A percentile compares a stretch with the other conserved stretches of the same genome.
These are phyloP conservation scores for Hyalella azteca DNA, from an alignment of 2,888 invertebrate genomes.

Conservation along the genomic window DNA sequence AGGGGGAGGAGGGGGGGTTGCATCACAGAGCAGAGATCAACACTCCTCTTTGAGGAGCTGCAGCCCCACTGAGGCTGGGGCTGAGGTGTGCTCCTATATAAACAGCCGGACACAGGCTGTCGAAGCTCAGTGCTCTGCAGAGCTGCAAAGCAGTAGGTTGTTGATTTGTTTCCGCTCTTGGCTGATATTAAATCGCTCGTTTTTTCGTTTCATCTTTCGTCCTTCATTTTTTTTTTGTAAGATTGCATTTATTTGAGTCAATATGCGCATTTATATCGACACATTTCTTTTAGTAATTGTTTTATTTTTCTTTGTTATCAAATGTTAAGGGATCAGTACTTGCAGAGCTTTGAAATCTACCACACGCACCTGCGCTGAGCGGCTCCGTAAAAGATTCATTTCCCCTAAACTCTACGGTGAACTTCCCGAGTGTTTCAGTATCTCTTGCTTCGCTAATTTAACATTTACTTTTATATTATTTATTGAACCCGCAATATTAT, in stretches of 20 bases:
- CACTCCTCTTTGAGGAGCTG: not conserved
- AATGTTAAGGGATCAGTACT: not conserved
- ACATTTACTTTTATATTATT: too few species aligned
- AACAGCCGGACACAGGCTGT: not conserved
- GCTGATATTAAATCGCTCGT: not conserved
- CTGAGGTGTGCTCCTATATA: conserved; percentile 9
- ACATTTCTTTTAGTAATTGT: not conserved
- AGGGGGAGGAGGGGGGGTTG: too few species aligned
- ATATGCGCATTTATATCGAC: too few species aligned
- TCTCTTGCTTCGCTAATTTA: not conserved
- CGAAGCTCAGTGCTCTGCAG: not conserved
- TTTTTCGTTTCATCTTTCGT: not conserved
- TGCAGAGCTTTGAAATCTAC: not conserved
- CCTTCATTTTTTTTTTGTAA: not conserved
- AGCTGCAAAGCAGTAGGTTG: not conserved
- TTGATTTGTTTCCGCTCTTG: not conserved
- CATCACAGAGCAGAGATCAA: too few species aligned
- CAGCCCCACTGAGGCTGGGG: not conserved
- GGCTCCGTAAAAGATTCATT: too few species aligned
- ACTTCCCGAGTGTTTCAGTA: not conserved
- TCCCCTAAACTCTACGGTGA: not conserved
- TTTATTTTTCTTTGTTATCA: not conserved
- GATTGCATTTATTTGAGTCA: not conserved
- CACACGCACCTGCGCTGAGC: too few species aligned
- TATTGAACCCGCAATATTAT: too few species aligned